Evolutionary conservation across 2,797 vertebrate species (phyloP).

Genomic region (Enteromius argenteus): DNA sequence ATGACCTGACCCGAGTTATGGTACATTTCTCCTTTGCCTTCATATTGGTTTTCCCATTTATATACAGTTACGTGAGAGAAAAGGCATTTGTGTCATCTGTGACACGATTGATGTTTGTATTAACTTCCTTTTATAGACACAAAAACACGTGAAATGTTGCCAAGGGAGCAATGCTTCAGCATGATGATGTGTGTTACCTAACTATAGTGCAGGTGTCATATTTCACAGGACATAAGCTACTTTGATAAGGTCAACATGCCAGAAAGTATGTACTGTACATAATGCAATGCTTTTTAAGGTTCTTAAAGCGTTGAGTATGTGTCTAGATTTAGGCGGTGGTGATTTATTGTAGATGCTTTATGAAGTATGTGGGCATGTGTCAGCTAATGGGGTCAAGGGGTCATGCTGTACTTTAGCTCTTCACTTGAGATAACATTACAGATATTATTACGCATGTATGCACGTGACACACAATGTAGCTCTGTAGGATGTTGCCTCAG

Average conservation of each 20-base stretch:
- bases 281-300: slow-evolving; percentile 8
- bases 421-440: slow-evolving; percentile 38
- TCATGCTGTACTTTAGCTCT: slow-evolving; percentile 9
- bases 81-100: slow-evolving; percentile 7
- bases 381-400: slow-evolving; percentile 33
- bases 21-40: slow-evolving; percentile 32
- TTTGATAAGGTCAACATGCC: slow-evolving; percentile 24
- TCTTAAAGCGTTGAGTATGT: neutral
- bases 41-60: neutral
- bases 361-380: slow-evolving; percentile 1
- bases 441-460: slow-evolving; percentile 33
- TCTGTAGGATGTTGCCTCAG: neutral
- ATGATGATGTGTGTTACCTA: slow-evolving; percentile 15
- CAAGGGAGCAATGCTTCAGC: slow-evolving; percentile 30
- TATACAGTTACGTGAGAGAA: neutral
- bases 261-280: slow-evolving; percentile 5
- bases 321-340: neutral
- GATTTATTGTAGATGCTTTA: slow-evolving; percentile 11
- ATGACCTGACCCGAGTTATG: slow-evolving; percentile 17
- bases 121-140: neutral
- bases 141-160: slow-evolving; percentile 15
- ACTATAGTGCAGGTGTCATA: slow-evolving; percentile 36
- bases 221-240: slow-evolving; percentile 41
- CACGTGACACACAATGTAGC: neutral
- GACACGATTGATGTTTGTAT: slow-evolving; percentile 33